A percentile compares a stretch with the other conserved stretches of the same genome.
Conservation (phyloP, 2,113 vertebrate species). For the Lepidothrix coronata region DNA sequence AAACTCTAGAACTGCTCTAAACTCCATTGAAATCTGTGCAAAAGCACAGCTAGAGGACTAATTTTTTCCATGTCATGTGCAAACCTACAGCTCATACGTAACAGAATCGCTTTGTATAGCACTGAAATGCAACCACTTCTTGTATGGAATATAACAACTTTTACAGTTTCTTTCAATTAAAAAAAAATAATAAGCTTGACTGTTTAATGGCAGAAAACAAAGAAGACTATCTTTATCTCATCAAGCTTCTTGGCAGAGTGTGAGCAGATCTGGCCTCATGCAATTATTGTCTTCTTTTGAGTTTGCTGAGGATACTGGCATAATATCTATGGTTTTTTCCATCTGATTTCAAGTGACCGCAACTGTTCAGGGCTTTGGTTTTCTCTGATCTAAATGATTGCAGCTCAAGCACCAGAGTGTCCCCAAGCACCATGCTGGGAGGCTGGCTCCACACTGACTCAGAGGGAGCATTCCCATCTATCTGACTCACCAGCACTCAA, state of each 20-base stretch:
- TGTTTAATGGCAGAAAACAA: slow-evolving; percentile 47
- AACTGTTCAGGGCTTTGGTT: slow-evolving; percentile 57
- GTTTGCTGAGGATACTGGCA: slow-evolving; percentile 26
- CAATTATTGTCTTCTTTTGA: slow-evolving; percentile 37
- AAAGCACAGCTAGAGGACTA: background rate
- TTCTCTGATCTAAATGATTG: slow-evolving; percentile 66
- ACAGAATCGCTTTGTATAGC: background rate
- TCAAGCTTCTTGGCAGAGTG: slow-evolving; percentile 29
- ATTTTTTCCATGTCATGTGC: background rate
- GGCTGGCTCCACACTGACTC: slow-evolving; percentile 65
- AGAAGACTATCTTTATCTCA: slow-evolving; percentile 44
- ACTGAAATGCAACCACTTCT: background rate
- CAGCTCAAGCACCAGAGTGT: slow-evolving; percentile 62
- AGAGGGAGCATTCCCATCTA: slow-evolving; percentile 62
- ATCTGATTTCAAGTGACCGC: slow-evolving; percentile 61
- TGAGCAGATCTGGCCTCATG: slow-evolving; percentile 13
- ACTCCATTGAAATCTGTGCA: background rate
- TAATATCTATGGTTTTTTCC: slow-evolving; percentile 38
- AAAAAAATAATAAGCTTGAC: background rate
- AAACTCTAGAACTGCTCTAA: background rate
- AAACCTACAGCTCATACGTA: background rate
- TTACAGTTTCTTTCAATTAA: background rate
- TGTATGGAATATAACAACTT: background rate
- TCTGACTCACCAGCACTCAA: slow-evolving; percentile 60
- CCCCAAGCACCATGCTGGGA: slow-evolving; percentile 67